phyloP scores from a whole-genome alignment of 37 sponge, comb jelly and placozoan genomes.

The Beroe ovata region DNA sequence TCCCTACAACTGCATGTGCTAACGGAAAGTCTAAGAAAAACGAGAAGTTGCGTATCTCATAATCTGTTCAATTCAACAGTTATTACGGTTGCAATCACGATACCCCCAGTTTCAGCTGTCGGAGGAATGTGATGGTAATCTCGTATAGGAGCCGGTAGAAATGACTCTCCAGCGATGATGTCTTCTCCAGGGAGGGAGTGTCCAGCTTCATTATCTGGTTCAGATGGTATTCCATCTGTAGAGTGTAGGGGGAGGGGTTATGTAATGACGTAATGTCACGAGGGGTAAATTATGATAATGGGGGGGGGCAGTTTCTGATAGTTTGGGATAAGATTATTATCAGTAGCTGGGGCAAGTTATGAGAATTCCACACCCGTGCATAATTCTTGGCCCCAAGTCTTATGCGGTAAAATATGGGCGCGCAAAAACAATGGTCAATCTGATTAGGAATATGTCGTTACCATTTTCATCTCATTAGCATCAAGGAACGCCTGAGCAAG shows the following conservation, averaged over 20 bases:
- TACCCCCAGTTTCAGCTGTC: not conserved
- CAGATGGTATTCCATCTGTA: conserved; percentile 42
- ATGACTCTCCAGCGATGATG: not conserved
- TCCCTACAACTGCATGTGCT: too few relatives aligned
- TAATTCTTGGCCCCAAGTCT: not conserved
- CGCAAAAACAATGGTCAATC: not conserved
- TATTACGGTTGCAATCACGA: too few relatives aligned
- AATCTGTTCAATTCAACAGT: too few relatives aligned
- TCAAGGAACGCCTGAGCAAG: conserved; percentile 62
- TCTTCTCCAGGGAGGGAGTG: not conserved
- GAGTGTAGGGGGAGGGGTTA: not conserved
- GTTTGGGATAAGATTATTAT: too few relatives aligned
- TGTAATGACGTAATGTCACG: too few relatives aligned
- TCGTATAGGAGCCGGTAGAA: conserved; percentile 12
- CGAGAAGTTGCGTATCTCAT: too few relatives aligned
- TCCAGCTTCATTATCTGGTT: conserved; percentile 14
- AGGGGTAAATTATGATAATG: not conserved
- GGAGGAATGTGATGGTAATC: not conserved
- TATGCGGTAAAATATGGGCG: not conserved
- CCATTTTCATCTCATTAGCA: not conserved
- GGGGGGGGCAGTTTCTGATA: not conserved
- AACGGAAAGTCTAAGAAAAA: too few relatives aligned
- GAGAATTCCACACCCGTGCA: not conserved
- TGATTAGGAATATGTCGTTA: too few relatives aligned
- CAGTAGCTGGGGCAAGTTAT: not conserved